Conservation (phyloP, 2,888 invertebrate species). For the Labia minor region DNA sequence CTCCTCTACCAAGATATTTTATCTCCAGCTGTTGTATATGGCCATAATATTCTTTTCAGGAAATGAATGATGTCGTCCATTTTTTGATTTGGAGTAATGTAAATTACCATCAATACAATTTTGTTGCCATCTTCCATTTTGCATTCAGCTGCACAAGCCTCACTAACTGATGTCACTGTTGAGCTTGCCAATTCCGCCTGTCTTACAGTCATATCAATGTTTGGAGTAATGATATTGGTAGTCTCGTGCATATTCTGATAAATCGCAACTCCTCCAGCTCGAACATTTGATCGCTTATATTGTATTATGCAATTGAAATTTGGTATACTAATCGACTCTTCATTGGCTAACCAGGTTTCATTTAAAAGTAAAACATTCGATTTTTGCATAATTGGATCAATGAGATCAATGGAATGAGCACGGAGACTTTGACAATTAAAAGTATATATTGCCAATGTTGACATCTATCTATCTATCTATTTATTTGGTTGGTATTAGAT, state of each 20-base stretch:
- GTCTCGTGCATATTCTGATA: background rate
- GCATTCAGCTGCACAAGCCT: background rate
- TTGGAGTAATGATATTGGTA: background rate
- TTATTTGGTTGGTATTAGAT: too few relatives aligned
- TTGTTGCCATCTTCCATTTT: background rate
- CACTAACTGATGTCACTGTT: background rate
- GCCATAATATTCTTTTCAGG: background rate
- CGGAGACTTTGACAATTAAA: background rate
- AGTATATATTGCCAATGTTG: background rate
- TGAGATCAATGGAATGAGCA: background rate
- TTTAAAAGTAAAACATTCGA: background rate
- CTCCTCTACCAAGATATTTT: background rate
- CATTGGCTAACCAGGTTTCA: background rate
- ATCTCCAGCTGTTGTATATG: background rate
- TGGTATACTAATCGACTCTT: background rate
- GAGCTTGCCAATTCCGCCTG: background rate
- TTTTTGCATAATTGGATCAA: background rate
- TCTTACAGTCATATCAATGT: background rate
- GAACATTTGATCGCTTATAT: background rate
- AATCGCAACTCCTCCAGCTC: background rate
- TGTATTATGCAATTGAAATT: background rate
- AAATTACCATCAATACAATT: background rate
- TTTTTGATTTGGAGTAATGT: background rate
- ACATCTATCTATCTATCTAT: too few relatives aligned
- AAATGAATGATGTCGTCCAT: background rate